phyloP scores from a whole-genome alignment of 23 tunicate species.

The Halocynthia roretzi region DNA sequence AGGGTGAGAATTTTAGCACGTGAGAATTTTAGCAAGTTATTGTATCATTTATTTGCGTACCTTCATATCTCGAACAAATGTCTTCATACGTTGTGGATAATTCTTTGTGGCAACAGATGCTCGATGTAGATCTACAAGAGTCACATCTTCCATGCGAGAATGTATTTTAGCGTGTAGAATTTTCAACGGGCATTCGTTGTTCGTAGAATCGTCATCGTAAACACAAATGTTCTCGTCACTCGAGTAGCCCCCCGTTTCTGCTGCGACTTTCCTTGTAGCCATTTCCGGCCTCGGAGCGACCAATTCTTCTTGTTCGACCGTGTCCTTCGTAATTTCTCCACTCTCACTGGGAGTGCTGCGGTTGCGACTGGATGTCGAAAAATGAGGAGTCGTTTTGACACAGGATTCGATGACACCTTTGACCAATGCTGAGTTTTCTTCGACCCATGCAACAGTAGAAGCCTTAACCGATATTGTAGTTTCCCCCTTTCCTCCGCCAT shows the following conservation, averaged over 20 bases:
- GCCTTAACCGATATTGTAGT: too few relatives aligned
- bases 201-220: not conserved
- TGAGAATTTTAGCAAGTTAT: too few relatives aligned
- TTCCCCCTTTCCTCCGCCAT: too few relatives aligned
- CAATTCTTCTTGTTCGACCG: not conserved
- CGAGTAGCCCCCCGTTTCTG: not conserved
- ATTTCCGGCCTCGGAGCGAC: not conserved
- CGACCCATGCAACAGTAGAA: too few relatives aligned
- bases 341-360: too few relatives aligned
- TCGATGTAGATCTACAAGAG: slow-evolving; percentile 34
- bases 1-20: too few relatives aligned
- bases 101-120: slow-evolving; percentile 33
- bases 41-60: not conserved
- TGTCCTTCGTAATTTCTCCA: not conserved
- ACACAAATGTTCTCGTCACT: not conserved
- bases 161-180: slow-evolving; percentile 14
- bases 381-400: too few relatives aligned
- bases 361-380: too few relatives aligned
- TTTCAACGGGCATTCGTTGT: slow-evolving; percentile 10
- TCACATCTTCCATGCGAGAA: not conserved
- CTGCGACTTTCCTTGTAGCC: not conserved
- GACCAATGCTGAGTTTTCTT: not conserved
- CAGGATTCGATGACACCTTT: not conserved
- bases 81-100: slow-evolving; percentile 22
- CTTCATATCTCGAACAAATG: slow-evolving; percentile 21